phyloP scores from a whole-genome alignment of 2,888 invertebrate genomes.

The Orchesella flavescens region DNA sequence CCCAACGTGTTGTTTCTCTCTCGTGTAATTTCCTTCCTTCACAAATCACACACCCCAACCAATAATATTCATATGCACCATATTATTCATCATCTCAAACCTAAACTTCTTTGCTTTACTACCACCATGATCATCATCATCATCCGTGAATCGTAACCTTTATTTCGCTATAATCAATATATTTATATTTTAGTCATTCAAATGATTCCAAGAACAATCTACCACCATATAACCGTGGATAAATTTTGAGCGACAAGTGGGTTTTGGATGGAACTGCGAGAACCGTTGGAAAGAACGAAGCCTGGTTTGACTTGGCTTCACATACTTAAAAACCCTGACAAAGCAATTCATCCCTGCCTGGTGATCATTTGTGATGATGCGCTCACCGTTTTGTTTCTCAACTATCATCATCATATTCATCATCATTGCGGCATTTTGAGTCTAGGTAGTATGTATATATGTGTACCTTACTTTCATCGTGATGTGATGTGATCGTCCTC shows the following conservation, averaged over 20 bases:
- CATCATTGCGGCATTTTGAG: neutral
- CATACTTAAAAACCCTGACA: constrained; percentile 17
- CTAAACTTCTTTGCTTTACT: too few relatives aligned
- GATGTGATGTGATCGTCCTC: constrained; percentile 4
- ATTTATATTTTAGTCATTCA: too few relatives aligned
- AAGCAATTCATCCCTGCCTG: neutral
- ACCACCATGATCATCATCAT: too few relatives aligned
- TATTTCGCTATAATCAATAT: too few relatives aligned
- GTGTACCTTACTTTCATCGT: neutral
- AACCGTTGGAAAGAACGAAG: too few relatives aligned
- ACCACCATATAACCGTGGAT: too few relatives aligned
- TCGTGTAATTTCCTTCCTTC: constrained; percentile 13
- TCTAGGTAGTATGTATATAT: too few relatives aligned
- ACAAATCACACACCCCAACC: neutral
- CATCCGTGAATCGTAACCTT: too few relatives aligned
- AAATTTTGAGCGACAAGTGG: neutral
- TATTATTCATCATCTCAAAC: neutral
- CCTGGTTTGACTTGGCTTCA: neutral
- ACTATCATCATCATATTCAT: neutral
- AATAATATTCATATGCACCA: neutral
- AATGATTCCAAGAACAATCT: too few relatives aligned
- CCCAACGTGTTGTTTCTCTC: neutral
- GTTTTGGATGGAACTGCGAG: too few relatives aligned
- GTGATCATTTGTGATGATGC: neutral
- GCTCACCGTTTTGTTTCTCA: neutral